Base-by-base conservation (phyloP, 23 tunicate genomes). In the Trididemnum miniatum region DNA sequence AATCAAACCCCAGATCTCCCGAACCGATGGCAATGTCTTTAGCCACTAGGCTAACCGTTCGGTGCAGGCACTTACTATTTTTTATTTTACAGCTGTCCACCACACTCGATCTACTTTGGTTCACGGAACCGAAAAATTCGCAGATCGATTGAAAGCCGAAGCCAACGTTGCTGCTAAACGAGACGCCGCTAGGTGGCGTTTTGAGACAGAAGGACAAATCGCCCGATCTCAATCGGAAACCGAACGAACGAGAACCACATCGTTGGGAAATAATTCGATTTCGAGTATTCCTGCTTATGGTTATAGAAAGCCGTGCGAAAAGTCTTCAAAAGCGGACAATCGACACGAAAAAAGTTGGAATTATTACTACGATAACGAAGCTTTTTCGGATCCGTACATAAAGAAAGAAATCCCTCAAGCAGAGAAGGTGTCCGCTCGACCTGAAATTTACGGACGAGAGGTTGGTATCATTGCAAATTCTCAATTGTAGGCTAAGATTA, bases 181-280 rank as follows among this genome's bases (percentile, higher is more conserved):
- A 20, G 79, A 73, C 28, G 79, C 79, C 32, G 79, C 79, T 27
- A 73, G 79, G 59, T 73, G 79, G 79, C 57, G 79, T n/a, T 73
- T 73, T 39, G 79, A 73, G 59, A 73, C 79, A 3, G 79, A 73
- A 39, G 79, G 79, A 37, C 79, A 73, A 31, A 2, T 25, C 12
- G 79, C 24, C 9, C 30, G 59, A 20, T 15, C 3, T 20, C 30
- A 3, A 18, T 40, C 79, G 4, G 79, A 20, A 37, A 9, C 31
- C 29, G 31, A 40, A 38, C 30, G 59, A 37, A 39, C 2, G 5
- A 20, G 79, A 38, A 67, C 75, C 38, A 31, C 38, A 30, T 73
- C 79, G 28, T 38, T 73, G 20, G 59, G 59, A 15, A 73, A 23
- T 9, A 73, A 23, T 20, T 73, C 79, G 25, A 29, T 39, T 18